Percentiles rank a stretch among this genome's conserved stretches.
phyloP scores from a whole-genome alignment of 2,113 vertebrate species.

The Ophiodon elongatus region DNA sequence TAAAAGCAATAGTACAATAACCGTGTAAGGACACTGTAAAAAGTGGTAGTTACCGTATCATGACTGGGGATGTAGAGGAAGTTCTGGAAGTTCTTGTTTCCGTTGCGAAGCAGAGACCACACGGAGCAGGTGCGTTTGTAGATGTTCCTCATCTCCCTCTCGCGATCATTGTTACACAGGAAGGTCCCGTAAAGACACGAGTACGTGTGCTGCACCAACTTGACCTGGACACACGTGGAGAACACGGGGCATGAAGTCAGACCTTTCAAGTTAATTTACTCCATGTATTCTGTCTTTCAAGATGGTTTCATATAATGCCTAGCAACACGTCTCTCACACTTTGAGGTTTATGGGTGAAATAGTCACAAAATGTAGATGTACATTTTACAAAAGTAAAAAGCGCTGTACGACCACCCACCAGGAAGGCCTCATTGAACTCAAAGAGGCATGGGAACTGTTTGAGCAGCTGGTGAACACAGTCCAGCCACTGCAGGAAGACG shows the following conservation, averaged over 20 bases:
- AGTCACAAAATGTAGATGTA: background rate
- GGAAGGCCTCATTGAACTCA: slow-evolving; percentile 97
- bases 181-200: slow-evolving; percentile 98
- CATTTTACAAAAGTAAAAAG: background rate
- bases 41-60: slow-evolving; percentile 86
- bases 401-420: slow-evolving; percentile 85
- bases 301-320: background rate
- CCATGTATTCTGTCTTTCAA: background rate
- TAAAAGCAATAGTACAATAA: background rate
- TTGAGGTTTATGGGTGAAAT: background rate
- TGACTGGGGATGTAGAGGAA: slow-evolving; percentile 95
- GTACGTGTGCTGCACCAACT: slow-evolving; percentile 98
- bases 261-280: background rate
- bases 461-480: slow-evolving; percentile 96
- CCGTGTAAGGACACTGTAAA: background rate
- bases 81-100: slow-evolving; percentile 99
- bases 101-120: slow-evolving; percentile 94
- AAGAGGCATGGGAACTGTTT: slow-evolving; percentile 99
- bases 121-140: slow-evolving; percentile 96
- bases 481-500: slow-evolving; percentile 98
- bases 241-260: slow-evolving; percentile 4
- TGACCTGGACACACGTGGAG: slow-evolving; percentile 88
- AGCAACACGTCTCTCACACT: background rate
- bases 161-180: slow-evolving; percentile 95
- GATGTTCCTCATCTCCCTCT: slow-evolving; percentile 93